A percentile compares a stretch with the other conserved stretches of the same genome.
phyloP scores from a whole-genome alignment of 2,113 vertebrate species.

The Platanista minor region DNA sequence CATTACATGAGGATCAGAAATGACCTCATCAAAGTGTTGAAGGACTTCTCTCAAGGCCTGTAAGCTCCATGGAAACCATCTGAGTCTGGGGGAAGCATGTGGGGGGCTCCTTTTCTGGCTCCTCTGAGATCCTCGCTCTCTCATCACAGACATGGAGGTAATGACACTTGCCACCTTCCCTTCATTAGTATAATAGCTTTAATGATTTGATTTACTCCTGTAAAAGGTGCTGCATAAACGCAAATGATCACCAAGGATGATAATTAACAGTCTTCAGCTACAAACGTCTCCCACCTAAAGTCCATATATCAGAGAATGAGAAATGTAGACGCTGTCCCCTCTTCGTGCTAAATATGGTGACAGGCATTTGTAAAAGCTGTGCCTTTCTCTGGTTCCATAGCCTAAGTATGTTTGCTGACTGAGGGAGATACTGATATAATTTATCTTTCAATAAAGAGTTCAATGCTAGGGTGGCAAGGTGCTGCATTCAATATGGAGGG shows the following conservation, averaged over 20 bases:
- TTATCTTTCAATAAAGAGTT: conserved; percentile 27
- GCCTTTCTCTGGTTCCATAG: background rate
- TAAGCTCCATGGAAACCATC: background rate
- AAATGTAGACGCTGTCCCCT: background rate
- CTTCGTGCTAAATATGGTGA: conserved; percentile 15
- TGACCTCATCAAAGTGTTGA: background rate
- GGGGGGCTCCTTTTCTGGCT: background rate
- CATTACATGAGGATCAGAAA: background rate
- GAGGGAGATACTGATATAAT: background rate
- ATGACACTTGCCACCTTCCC: background rate
- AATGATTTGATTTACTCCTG: conserved; percentile 59
- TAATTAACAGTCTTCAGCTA: conserved; percentile 38
- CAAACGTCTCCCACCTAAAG: background rate
- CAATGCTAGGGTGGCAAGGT: background rate
- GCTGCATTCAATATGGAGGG: background rate
- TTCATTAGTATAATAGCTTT: conserved; percentile 60
- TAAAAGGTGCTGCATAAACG: conserved; percentile 60
- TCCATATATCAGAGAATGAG: conserved; percentile 5
- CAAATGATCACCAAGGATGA: conserved; percentile 53
- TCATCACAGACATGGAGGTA: conserved; percentile 10
- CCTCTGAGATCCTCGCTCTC: background rate
- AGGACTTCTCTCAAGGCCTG: background rate
- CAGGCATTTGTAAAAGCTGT: background rate
- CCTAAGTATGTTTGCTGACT: conserved; percentile 18
- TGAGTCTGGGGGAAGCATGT: background rate